These are phyloP conservation scores for Anastrepha ludens DNA, from an alignment of 1,140 invertebrate species.

Conservation along the genomic window DNA sequence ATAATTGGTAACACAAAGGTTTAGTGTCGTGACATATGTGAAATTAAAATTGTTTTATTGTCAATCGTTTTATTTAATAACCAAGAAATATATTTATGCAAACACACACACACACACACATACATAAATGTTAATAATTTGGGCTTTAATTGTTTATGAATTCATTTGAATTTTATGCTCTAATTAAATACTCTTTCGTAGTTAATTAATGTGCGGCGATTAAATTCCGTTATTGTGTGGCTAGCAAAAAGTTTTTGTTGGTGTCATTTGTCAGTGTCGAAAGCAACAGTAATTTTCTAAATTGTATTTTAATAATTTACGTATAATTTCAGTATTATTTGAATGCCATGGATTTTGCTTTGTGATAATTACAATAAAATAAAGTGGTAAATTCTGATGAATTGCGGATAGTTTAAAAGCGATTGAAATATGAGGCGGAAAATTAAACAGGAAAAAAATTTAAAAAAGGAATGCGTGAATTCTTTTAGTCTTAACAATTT, in stretches of 20 bases:
- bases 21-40: background rate
- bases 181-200: background rate
- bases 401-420: too few species aligned
- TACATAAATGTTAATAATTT: background rate
- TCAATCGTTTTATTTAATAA: background rate
- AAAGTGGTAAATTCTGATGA: background rate
- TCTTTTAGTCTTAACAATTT: too few species aligned
- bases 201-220: background rate
- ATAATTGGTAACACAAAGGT: conserved; percentile 2
- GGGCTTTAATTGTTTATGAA: background rate
- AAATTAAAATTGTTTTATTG: conserved; percentile 5
- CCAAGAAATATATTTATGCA: background rate
- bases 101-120: background rate
- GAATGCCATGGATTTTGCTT: too few species aligned
- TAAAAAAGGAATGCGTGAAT: too few species aligned
- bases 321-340: too few species aligned
- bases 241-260: background rate
- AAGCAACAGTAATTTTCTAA: background rate
- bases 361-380: too few species aligned
- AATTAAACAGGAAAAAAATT: too few species aligned
- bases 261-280: too few species aligned
- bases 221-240: background rate
- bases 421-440: too few species aligned
- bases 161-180: background rate
- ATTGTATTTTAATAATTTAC: background rate